These are phyloP conservation scores for Sinodicranocentrus sp. DNA, from an alignment of 2,888 invertebrate genomes.

Conservation along the genomic window DNA sequence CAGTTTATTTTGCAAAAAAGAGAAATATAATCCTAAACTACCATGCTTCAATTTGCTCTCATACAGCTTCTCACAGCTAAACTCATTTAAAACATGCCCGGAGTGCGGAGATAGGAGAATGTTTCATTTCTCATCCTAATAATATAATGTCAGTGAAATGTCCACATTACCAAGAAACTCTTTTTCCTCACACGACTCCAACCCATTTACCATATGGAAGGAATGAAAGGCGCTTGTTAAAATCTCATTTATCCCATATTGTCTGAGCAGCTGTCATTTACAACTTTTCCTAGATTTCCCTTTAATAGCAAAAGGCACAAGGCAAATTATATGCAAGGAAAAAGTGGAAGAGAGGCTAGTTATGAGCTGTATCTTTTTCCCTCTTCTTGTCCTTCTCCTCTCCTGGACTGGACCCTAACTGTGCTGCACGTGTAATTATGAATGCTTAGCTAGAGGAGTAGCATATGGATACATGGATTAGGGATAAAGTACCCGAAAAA, in stretches of 20 bases:
- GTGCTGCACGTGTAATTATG: conserved; percentile 61
- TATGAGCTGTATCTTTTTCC: neutral
- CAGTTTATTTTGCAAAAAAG: neutral
- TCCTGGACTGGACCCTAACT: conserved; percentile 28
- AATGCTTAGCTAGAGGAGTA: neutral
- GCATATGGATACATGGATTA: neutral
- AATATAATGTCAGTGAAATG: conserved; percentile 40
- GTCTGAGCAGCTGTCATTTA: conserved; percentile 67
- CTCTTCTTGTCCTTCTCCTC: neutral
- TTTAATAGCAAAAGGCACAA: conserved; percentile 42
- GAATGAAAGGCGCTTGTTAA: conserved; percentile 66
- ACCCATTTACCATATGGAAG: conserved; percentile 53
- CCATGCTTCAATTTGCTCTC: neutral
- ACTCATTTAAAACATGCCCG: conserved; percentile 55
- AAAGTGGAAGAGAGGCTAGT: neutral
- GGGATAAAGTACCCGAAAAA: conserved; percentile 8
- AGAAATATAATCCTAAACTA: neutral
- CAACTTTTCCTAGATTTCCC: conserved; percentile 61
- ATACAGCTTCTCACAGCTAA: neutral
- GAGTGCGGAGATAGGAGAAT: conserved; percentile 52
- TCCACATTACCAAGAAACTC: conserved; percentile 42
- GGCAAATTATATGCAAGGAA: conserved; percentile 29
- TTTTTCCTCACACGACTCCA: conserved; percentile 8
- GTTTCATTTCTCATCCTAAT: conserved; percentile 55
- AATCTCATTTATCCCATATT: conserved; percentile 67